Evolutionary conservation across 2,888 invertebrate species (phyloP), one percentile per base, ranked within the genome.

Genomic region (Ctenicera cuprea): DNA sequence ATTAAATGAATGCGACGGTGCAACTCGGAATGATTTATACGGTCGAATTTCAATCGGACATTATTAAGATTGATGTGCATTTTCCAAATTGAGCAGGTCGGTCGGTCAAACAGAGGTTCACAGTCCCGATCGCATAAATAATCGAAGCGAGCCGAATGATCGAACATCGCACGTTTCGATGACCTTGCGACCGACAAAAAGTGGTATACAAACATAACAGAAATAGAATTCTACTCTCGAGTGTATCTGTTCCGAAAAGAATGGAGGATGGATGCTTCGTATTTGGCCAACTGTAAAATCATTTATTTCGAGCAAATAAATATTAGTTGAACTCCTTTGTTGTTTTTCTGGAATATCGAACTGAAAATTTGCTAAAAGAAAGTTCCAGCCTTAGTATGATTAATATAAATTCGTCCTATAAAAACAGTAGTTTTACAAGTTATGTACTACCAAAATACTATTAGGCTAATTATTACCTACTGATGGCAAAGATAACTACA

Each of bases 41-140:
- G 38, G 37, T 22, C 57, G 64, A 71, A 71, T 71, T 71, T 71
- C 71, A 59, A 71, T 71, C 48, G 45, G 64, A 71, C 71, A 41
- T 64, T 71, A 71, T 71, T 71, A 71, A 65, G 71, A 71, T 71
- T 64, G 64, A 71, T 71, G 65, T 48, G 59, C 71, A 71, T 70
- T 70, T 63, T 63, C 62, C 41, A 70, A 70, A 70, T 65, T 59
- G 71, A 59, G 57, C 64, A 65, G 45, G 64, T 71, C 45, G 45
- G 64, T 71, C 45, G 64, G 48, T 48, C 26, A 57, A 71, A 71
- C 54, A 65, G 20, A 54, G 48, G 54, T 48, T 65, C 43, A 54
- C 26, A 33, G 65, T 65, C 20, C 33, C 14, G 54, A 71, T 64
- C 71, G 71, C 61, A 65, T 71, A 71, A 71, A 71, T 71, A 71